Conservation (phyloP, 2,113 vertebrate genomes). For the Tympanuchus pallidicinctus region DNA sequence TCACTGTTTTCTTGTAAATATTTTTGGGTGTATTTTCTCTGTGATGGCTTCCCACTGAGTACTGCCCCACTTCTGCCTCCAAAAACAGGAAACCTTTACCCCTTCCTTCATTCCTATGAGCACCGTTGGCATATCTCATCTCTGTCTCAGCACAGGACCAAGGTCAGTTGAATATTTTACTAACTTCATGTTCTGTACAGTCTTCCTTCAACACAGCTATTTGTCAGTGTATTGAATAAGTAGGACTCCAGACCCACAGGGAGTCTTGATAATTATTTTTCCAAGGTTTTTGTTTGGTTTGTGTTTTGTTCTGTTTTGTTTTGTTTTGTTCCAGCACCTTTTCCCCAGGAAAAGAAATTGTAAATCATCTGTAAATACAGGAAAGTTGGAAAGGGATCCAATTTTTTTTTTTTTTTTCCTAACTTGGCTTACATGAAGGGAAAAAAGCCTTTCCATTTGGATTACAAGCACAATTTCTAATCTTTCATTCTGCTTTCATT, state of each 20-base stretch:
- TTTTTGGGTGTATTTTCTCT: background rate
- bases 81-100: background rate
- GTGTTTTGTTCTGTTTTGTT: background rate
- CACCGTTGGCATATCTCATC: accelerated
- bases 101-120: background rate
- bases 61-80: background rate
- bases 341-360: background rate
- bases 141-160: background rate
- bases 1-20: background rate
- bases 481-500: constrained; percentile 16
- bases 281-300: background rate
- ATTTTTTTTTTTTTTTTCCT: background rate
- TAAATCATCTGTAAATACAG: background rate
- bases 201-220: background rate
- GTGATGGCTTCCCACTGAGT: background rate
- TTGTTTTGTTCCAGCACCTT: background rate
- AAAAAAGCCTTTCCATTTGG: background rate
- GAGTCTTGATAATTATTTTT: background rate
- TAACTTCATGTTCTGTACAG: background rate
- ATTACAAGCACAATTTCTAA: background rate
- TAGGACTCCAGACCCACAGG: background rate
- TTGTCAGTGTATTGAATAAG: background rate
- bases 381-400: background rate
- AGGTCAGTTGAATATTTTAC: background rate
- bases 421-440: background rate